Evolutionary conservation across 2,113 vertebrate genomes (phyloP).

Genomic region (Dromiciops gliroides): DNA sequence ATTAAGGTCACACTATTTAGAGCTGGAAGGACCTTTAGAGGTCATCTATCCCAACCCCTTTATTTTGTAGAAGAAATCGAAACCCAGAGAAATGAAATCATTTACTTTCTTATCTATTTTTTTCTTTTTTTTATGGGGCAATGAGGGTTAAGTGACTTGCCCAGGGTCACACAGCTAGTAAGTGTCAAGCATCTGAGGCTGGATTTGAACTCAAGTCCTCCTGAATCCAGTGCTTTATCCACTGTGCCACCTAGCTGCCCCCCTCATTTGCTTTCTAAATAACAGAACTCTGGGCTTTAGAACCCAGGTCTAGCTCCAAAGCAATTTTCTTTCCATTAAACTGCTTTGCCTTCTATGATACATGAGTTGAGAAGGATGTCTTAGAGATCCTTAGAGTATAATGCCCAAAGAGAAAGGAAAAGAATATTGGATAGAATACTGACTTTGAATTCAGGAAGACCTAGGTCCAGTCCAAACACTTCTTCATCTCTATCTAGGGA

Average conservation of each 20-base stretch:
- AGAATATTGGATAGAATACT: background rate
- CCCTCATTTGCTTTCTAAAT: background rate
- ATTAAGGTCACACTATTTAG: background rate
- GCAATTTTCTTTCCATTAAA: background rate
- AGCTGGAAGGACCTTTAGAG: background rate
- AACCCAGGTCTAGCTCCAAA: background rate
- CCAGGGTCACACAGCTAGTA: no score
- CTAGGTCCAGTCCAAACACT: background rate
- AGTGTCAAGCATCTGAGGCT: no score
- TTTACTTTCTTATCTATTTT: no score
- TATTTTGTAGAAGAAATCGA: background rate
- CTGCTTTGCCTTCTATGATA: background rate
- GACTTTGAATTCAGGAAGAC: background rate
- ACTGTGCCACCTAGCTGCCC: no score
- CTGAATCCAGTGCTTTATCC: no score
- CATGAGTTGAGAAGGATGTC: background rate
- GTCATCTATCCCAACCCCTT: background rate
- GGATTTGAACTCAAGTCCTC: no score
- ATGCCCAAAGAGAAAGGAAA: background rate
- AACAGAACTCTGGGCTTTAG: background rate
- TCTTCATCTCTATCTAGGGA: background rate
- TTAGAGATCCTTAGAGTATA: background rate
- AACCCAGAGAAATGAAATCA: background rate
- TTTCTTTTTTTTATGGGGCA: no score
- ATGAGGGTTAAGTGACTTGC: no score